Conservation (phyloP, 2,888 invertebrate species). For the Phasia obesa region DNA sequence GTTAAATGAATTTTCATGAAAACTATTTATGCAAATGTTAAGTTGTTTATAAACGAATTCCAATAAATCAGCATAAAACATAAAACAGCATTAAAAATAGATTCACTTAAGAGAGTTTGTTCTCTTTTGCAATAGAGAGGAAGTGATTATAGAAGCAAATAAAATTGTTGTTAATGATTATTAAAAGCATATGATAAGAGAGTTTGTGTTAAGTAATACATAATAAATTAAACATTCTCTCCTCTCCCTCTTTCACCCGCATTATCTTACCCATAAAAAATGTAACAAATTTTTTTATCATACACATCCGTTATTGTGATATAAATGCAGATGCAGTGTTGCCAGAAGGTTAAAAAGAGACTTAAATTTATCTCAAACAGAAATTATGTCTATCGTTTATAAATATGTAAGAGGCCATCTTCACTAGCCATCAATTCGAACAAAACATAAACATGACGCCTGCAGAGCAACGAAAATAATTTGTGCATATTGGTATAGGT, state of each 20-base stretch:
- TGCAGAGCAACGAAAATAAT: too few relatives aligned
- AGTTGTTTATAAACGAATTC: slow-evolving; percentile 24
- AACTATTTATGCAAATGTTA: slow-evolving; percentile 36
- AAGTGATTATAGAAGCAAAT: slow-evolving; percentile 22
- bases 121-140: slow-evolving; percentile 7
- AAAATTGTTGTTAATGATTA: slow-evolving; percentile 22
- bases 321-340: slow-evolving; percentile 2
- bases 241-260: not conserved
- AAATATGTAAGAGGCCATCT: too few relatives aligned
- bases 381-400: not conserved
- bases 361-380: not conserved
- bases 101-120: not conserved
- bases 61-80: slow-evolving; percentile 35
- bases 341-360: not conserved
- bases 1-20: slow-evolving; percentile 42
- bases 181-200: slow-evolving; percentile 46
- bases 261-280: not conserved
- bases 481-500: too few relatives aligned
- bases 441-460: too few relatives aligned
- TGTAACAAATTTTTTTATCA: slow-evolving; percentile 35
- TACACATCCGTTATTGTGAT: slow-evolving; percentile 52
- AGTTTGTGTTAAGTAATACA: slow-evolving; percentile 40
- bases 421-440: too few relatives aligned
- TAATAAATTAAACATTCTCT: slow-evolving; percentile 8
- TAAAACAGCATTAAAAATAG: not conserved